Conservation (phyloP, 2,113 vertebrate species). For the Dasyurus viverrinus region DNA sequence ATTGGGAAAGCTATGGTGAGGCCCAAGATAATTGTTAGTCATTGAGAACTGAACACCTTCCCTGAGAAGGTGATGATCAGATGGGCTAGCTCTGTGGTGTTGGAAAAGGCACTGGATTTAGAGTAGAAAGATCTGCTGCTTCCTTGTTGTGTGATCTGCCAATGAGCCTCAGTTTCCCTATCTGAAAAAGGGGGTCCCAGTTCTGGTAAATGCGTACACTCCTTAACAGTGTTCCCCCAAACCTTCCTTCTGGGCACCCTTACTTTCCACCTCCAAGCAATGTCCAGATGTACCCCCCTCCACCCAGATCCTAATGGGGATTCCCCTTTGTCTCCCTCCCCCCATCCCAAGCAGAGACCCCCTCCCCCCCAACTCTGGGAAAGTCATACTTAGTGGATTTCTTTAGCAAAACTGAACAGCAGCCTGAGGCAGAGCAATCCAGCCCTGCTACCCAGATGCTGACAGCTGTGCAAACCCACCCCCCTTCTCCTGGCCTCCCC, state of each 20-base stretch:
- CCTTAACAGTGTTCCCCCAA: neutral
- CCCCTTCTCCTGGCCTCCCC: neutral
- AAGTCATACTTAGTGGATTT: slow-evolving; percentile 24
- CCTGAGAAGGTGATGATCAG: neutral
- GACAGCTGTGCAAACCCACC: slow-evolving; percentile 65
- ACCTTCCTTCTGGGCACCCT: neutral
- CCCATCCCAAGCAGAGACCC: no score
- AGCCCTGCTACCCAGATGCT: slow-evolving; percentile 66
- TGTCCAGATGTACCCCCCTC: neutral
- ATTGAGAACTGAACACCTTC: neutral
- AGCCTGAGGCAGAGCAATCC: neutral
- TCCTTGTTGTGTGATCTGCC: neutral
- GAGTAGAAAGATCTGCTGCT: neutral
- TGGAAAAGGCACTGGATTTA: neutral
- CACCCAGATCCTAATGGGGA: neutral
- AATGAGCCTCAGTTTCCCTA: neutral
- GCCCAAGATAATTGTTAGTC: neutral
- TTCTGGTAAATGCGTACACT: neutral
- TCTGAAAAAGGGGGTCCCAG: neutral
- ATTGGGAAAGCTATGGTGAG: neutral
- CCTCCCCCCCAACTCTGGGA: neutral
- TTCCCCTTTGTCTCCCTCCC: neutral
- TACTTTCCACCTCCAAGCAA: neutral
- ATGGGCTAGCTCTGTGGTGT: neutral
- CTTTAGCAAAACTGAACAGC: slow-evolving; percentile 17